Evolutionary conservation across 92 coral and sea anemone species (phyloP), one percentile per base, ranked within the genome.

Genomic region (Zoanthus solanderi): DNA sequence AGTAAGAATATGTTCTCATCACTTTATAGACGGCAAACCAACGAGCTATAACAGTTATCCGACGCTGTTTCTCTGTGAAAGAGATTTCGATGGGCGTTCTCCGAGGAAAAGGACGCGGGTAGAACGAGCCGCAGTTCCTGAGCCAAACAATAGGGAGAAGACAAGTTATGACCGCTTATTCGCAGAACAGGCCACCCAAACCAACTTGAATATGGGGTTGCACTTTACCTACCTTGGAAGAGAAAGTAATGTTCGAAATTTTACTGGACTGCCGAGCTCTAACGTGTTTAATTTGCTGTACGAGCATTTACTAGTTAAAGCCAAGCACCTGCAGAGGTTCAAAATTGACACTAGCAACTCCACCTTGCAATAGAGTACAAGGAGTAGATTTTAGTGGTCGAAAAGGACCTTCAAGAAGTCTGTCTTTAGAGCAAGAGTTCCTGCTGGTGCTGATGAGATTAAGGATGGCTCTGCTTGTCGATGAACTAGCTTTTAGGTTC

Each of bases 371-470:
- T 61, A 42, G 66, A 54, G 71, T 78, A 54, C 71, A 23, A 46
- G 83, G 54, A 46, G 67, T 78, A 34, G 67, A 78, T 47, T 54
- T 78, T 47, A 61, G 71, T 54, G 71, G 48, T 78, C 83, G 83
- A 61, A 72, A 50, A 56, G 92, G 92, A 44, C 92, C 89, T 7
- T 37, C 88, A 52, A 75, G 92, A 65, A 83, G 79, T 76, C 66
- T 90, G 31, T 58, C 86, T n/a, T 72, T 87, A 1, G 90, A 87
- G 34, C 88, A 87, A 91, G 93, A 87, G 66, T 83, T 87, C 28
- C 72, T 91, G 2, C 31, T 91, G 47, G 84, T 77, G 13, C 75
- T 91, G 13, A 91, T 91, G 91, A 52, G 85, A 66, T 52, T 90
- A 15, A 76, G 90, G 74, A 68, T 90, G 66, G 90, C 65, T 18